Base-by-base conservation (phyloP, 2,113 vertebrate species). In the Hydrochoerus hydrochaeris region DNA sequence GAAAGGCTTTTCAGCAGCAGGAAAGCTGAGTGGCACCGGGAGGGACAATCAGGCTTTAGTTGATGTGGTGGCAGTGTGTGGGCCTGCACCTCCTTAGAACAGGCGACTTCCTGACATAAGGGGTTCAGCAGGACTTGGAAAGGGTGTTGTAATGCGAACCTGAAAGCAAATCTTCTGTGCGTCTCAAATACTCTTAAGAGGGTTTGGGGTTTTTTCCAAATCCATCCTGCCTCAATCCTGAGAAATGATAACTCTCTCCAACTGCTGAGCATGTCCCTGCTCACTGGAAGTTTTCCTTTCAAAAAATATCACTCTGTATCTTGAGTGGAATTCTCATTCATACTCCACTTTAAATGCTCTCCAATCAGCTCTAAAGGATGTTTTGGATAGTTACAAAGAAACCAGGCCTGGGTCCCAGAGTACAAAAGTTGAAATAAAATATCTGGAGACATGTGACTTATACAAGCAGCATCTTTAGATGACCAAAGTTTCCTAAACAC, bases 71-170 rank as follows among this genome's bases (percentile, higher is more conserved):
- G 28, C 28, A 60, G 69, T 13, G 2, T 46, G 4, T 1, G 38
- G 58, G 3, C 20, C 85, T 38, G 73, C 13, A 30, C 30, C 81
- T 44, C 5, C n/a, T 92, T 65, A 2, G 78, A 32, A 30, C 32
- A 6, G 26, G 0, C 14, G 2, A 8, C 35, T 41, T 83, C 52
- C 58, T 78, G 19, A 28, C 60, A 10, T 35, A 16, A 75, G 32
- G 35, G 52, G 2, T 8, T 12, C 9, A 0, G 32, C 44, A 16
- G 11, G 0, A 20, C 69, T 13, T 3, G 35, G 58, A 60, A 71
- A 77, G 6, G 46, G 0, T 2, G 0, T 0, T 7, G 3, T 30
- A 32, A 4, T 32, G 41, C 35, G 9, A 71, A 2, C 41, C 7
- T 6, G 41, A 44, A 63, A 28, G 16, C 11, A 52, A 44, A 24